phyloP scores from a whole-genome alignment of 2,797 vertebrate species.

The Falco berigora region DNA sequence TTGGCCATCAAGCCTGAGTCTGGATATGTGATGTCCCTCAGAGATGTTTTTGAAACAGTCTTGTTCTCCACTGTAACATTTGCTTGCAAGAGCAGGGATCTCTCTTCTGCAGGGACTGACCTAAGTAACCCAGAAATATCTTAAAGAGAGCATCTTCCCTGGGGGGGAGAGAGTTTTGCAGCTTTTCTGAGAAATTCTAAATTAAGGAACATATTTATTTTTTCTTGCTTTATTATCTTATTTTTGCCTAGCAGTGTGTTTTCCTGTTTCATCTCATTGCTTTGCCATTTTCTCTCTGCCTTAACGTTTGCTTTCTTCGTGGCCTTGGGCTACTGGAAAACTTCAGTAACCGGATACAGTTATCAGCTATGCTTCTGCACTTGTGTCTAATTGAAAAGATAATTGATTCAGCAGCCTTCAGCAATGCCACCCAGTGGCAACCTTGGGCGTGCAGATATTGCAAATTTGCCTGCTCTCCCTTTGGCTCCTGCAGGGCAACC shows the following conservation, averaged over 20 bases:
- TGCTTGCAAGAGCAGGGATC: background rate
- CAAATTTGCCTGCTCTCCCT: background rate
- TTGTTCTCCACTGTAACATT: background rate
- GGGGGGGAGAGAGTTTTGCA: background rate
- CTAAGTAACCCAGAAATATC: background rate
- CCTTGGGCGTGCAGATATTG: background rate
- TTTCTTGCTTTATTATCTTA: background rate
- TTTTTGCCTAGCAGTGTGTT: background rate
- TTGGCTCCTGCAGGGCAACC: background rate
- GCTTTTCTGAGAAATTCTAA: background rate
- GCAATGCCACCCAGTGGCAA: constrained; percentile 42
- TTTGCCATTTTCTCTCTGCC: background rate
- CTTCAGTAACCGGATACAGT: background rate
- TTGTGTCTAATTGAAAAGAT: background rate
- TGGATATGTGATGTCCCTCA: background rate
- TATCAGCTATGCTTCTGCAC: background rate
- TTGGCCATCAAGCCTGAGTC: background rate
- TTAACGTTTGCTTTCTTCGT: background rate
- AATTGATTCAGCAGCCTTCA: background rate
- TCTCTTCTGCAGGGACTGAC: background rate
- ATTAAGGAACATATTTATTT: background rate
- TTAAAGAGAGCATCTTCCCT: background rate
- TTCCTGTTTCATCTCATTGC: background rate
- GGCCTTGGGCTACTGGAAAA: background rate
- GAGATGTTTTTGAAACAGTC: background rate